Percentiles rank a stretch among this genome's conserved stretches.
Conservation (phyloP, 2,113 vertebrate species). For the Chaetodon trifascialis region DNA sequence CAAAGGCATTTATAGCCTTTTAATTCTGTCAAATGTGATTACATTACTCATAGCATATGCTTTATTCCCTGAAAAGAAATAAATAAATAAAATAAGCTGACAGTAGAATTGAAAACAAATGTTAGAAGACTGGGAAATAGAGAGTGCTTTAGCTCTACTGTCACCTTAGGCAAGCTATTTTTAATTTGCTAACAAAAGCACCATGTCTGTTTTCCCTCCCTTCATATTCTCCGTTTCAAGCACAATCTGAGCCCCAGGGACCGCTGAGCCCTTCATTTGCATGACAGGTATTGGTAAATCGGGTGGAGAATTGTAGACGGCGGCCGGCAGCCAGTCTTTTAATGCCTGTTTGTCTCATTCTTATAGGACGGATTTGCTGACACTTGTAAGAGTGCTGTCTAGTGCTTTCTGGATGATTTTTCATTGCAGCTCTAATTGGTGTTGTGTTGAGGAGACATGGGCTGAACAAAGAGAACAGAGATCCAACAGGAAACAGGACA, state of each 20-base stretch:
- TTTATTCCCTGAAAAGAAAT: not conserved
- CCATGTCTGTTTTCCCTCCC: conserved; percentile 6
- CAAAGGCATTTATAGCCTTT: conserved; percentile 49
- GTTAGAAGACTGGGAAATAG: conserved; percentile 44
- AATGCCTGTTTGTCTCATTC: conserved; percentile 32
- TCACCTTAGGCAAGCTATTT: conserved; percentile 77
- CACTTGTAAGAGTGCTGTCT: conserved; percentile 39
- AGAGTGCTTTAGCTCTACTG: conserved; percentile 55
- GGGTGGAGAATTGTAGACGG: conserved; percentile 35
- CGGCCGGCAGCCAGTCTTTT: conserved; percentile 38
- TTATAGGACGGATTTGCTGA: conserved; percentile 27
- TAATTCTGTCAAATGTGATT: conserved; percentile 61
- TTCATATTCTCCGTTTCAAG: conserved; percentile 53
- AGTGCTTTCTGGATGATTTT: conserved; percentile 15
- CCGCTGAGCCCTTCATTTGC: conserved; percentile 57
- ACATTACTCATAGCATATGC: conserved; percentile 32
- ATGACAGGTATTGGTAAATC: conserved; percentile 71
- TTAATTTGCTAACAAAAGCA: conserved; percentile 76
- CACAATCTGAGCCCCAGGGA: conserved; percentile 59
- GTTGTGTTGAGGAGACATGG: conserved; percentile 24
- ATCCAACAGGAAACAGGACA: conserved; percentile 15
- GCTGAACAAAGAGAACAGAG: conserved; percentile 26
- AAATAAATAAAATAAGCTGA: conserved; percentile 30
- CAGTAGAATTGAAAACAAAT: conserved; percentile 60
- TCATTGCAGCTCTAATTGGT: conserved; percentile 51